Evolutionary conservation across 1,140 invertebrate species (phyloP).

Genomic region (Araneus ventricosus): DNA sequence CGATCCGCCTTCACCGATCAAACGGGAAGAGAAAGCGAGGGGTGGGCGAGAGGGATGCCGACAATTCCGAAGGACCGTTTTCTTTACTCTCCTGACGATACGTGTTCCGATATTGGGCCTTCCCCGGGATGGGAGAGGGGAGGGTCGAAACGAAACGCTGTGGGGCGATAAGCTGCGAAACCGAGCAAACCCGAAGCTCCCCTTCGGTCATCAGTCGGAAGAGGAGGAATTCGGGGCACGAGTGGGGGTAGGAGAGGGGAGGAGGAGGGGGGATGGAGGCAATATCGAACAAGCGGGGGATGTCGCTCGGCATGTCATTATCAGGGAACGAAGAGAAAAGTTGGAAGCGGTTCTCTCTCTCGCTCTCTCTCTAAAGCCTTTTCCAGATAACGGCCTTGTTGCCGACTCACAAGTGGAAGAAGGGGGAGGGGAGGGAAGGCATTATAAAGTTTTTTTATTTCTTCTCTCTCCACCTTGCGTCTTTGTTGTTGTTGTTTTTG

Average conservation of each 20-base stretch:
- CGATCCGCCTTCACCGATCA: not conserved
- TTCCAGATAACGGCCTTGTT: conserved; percentile 53
- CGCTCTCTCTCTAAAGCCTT: conserved; percentile 9
- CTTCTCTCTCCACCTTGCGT: not conserved
- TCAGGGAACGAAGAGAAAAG: conserved; percentile 55
- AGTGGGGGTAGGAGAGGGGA: not conserved
- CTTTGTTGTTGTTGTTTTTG: conserved; percentile 48
- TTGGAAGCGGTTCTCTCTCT: conserved; percentile 8
- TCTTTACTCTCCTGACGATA: conserved; percentile 23
- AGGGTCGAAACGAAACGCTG: not conserved
- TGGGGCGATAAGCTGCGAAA: conserved; percentile 51
- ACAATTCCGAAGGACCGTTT: conserved; percentile 23
- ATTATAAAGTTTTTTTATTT: conserved; percentile 50
- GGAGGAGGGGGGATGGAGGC: conserved; percentile 19
- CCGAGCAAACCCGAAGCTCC: conserved; percentile 25
- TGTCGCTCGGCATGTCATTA: conserved; percentile 69
- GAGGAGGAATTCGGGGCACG: conserved; percentile 24
- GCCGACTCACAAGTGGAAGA: conserved; percentile 2
- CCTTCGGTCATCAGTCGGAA: conserved; percentile 51
- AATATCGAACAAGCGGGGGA: conserved; percentile 39
- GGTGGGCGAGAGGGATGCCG: not conserved
- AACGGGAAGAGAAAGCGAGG: not conserved
- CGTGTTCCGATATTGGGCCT: not conserved
- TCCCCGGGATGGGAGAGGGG: not conserved
- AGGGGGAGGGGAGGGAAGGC: not conserved